Evolutionary conservation across 2,888 invertebrate genomes (phyloP).

Genomic region (Coelinius sp.): DNA sequence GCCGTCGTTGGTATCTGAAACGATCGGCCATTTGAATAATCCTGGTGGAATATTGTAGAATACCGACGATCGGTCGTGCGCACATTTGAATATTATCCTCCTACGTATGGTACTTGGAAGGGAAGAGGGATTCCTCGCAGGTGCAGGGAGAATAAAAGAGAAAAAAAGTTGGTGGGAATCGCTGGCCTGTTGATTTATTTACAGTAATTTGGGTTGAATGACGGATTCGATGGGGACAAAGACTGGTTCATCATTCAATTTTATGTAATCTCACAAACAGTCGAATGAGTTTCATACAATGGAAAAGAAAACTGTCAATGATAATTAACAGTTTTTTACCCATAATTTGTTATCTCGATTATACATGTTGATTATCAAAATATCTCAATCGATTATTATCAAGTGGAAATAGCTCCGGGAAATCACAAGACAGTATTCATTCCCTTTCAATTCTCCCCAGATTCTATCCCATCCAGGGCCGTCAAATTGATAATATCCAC

Average conservation of each 20-base stretch:
- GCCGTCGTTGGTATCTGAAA: conserved; percentile 39
- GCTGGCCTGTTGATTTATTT: neutral
- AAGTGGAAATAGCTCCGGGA: neutral
- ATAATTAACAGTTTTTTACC: neutral
- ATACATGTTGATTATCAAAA: neutral
- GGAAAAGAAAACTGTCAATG: neutral
- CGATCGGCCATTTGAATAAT: conserved; percentile 51
- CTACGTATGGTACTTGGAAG: conserved; percentile 54
- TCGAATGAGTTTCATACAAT: neutral
- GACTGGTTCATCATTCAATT: neutral
- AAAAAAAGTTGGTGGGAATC: neutral
- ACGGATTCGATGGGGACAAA: neutral
- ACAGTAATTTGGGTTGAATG: neutral
- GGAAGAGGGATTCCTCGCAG: conserved; percentile 49
- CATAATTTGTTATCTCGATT: neutral
- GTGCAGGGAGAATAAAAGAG: conserved; percentile 46
- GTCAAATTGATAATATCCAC: conserved; percentile 31
- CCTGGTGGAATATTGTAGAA: neutral
- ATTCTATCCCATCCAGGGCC: neutral
- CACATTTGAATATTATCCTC: conserved; percentile 67
- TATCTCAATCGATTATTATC: conserved; percentile 22
- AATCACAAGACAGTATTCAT: conserved; percentile 9
- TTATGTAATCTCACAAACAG: neutral
- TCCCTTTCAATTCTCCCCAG: neutral
- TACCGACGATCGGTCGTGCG: conserved; percentile 36